A percentile compares a stretch with the other conserved stretches of the same genome.
Evolutionary conservation across 2,888 invertebrate genomes (phyloP).

Genomic region (Phragmatobia fuliginosa): DNA sequence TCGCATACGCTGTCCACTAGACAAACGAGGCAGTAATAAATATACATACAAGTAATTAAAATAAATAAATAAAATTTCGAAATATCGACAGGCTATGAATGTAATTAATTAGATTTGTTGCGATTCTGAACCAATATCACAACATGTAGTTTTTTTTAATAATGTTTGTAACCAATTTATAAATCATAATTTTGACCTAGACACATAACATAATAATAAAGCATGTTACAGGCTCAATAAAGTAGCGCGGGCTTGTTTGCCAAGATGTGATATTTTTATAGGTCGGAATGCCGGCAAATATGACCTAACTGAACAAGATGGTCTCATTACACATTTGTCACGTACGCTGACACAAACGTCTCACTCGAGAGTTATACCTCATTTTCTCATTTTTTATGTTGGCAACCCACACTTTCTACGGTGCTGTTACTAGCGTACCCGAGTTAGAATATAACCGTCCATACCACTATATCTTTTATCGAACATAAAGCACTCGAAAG

Average conservation of each 20-base stretch:
- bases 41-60: not conserved
- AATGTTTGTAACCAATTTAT: not conserved
- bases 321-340: constrained; percentile 65
- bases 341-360: constrained; percentile 56
- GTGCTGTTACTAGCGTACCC: constrained; percentile 27
- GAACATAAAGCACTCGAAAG: constrained; percentile 22
- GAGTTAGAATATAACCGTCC: constrained; percentile 34
- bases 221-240: not conserved
- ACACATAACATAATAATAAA: constrained; percentile 5
- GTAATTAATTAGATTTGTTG: not conserved
- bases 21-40: no score
- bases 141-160: not conserved
- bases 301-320: constrained; percentile 51
- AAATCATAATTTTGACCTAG: not conserved
- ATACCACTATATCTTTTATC: constrained; percentile 32
- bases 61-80: not conserved
- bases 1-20: no score
- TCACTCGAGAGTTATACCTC: constrained; percentile 42
- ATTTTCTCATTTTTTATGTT: constrained; percentile 42
- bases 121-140: not conserved
- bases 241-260: constrained; percentile 14
- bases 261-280: constrained; percentile 33
- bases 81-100: no score
- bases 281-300: constrained; percentile 40
- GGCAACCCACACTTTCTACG: constrained; percentile 39